Base-by-base conservation (phyloP, 2,888 invertebrate species). In the Ecdyonurus torrentis region DNA sequence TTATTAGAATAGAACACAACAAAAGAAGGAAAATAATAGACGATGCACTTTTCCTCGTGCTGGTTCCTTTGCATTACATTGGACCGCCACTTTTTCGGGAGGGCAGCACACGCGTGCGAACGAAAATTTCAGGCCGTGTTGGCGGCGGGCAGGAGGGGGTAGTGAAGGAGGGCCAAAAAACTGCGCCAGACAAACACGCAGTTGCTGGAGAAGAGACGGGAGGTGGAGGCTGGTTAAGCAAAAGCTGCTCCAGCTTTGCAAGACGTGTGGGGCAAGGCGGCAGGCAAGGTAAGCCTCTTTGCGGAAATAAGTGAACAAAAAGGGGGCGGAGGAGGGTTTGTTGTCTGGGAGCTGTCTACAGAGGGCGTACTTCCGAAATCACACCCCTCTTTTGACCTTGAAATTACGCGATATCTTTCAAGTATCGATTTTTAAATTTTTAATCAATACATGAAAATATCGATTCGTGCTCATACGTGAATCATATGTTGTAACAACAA, bases 61-160 rank as follows among this genome's bases (percentile, higher is more conserved):
- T 37, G 37, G 37, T 37, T 37, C 55, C n/a, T 5, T n/a, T 55
- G 55, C 55, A 20, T n/a, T 55, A 55, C 55, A n/a, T n/a, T 10
- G 55, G 55, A 10, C 20, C 55, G 22, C 22, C 55, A 7, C 19
- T 20, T 20, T 20, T 55, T 55, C 50, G 55, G 55, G 55, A 55
- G 55, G 55, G 55, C 55, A 55, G 55, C 55, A 55, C 55, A 55
- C 55, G n/a, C 55, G 55, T 55, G 55, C 55, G 55, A 55, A 55
- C 55, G 55, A 55, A 55, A 55, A n/a, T n/a, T 55, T n/a, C 55
- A 55, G 19, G n/a, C 55, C 7, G 55, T n/a, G 55, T 55, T 22
- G 37, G 55, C 55, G 55, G 19, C 19, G 55, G 19, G 55, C 19
- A 55, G 55, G 55, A 22, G 50, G 55, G 55, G n/a, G n/a, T 7